Evolutionary conservation across 2,797 vertebrate genomes (phyloP).

Genomic region (Tapera naevia): DNA sequence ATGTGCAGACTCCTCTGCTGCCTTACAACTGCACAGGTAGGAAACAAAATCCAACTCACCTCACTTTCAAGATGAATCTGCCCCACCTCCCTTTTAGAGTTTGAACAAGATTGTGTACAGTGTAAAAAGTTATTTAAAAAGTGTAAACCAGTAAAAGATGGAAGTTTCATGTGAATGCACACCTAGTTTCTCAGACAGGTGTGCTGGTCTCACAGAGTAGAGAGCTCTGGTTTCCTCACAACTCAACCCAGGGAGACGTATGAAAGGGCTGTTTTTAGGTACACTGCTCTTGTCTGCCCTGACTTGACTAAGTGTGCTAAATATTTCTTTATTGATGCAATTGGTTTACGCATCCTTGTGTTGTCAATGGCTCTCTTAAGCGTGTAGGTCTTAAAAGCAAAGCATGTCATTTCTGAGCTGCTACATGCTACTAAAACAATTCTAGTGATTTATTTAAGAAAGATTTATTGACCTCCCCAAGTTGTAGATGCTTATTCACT

Average conservation of each 20-base stretch:
- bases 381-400: not conserved
- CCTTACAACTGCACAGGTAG: accelerated
- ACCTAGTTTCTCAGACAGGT: not conserved
- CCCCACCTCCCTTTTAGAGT: not conserved
- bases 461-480: not conserved
- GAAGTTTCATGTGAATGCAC: not conserved
- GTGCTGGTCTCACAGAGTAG: not conserved
- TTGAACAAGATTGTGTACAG: not conserved
- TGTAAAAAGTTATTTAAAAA: not conserved
- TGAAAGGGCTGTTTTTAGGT: not conserved
- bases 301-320: not conserved
- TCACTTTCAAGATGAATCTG: not conserved
- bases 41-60: not conserved
- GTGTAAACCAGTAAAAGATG: not conserved
- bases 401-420: not conserved
- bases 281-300: not conserved
- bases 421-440: not conserved
- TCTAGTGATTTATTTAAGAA: not conserved
- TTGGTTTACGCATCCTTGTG: not conserved
- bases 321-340: not conserved
- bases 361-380: not conserved
- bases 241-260: accelerated
- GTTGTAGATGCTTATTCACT: not conserved
- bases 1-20: accelerated
- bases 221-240: not conserved